Conservation (phyloP, 2,797 vertebrate genomes). For the Paratrypauchen microcephalus region DNA sequence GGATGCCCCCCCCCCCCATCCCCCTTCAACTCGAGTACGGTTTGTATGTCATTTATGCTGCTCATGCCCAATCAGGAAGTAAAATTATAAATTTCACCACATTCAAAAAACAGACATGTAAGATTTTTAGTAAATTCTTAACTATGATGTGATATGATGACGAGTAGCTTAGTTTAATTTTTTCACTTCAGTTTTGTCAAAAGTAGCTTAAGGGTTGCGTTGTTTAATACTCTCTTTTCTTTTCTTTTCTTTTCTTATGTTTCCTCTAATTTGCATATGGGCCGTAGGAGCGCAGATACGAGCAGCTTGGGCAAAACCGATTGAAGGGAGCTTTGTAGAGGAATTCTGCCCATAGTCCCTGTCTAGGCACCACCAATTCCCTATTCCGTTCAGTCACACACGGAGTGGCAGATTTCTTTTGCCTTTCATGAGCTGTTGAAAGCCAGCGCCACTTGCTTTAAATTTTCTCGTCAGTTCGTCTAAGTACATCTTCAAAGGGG, state of each 20-base stretch:
- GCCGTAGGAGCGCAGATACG: constrained; percentile 43
- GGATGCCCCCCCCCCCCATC: no score
- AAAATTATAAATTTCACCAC: no score
- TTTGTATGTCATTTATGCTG: no score
- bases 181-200: constrained; percentile 31
- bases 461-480: constrained; percentile 69
- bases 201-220: constrained; percentile 36
- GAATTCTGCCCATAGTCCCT: constrained; percentile 48
- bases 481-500: constrained; percentile 73
- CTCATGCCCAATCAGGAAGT: no score
- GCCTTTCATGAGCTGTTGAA: constrained; percentile 71
- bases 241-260: constrained; percentile 26
- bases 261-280: constrained; percentile 49
- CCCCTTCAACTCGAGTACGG: no score
- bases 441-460: constrained; percentile 59
- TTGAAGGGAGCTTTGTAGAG: constrained; percentile 57
- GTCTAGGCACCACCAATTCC: constrained; percentile 49
- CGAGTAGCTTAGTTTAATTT: no score
- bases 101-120: no score
- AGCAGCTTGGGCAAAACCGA: constrained; percentile 38
- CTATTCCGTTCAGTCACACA: constrained; percentile 54
- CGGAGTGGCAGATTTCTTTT: constrained; percentile 60
- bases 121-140: no score
- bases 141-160: no score
- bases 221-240: constrained; percentile 36